These are phyloP conservation scores for Lophotriccus pileatus DNA, from an alignment of 2,797 vertebrate species.

Conservation along the genomic window DNA sequence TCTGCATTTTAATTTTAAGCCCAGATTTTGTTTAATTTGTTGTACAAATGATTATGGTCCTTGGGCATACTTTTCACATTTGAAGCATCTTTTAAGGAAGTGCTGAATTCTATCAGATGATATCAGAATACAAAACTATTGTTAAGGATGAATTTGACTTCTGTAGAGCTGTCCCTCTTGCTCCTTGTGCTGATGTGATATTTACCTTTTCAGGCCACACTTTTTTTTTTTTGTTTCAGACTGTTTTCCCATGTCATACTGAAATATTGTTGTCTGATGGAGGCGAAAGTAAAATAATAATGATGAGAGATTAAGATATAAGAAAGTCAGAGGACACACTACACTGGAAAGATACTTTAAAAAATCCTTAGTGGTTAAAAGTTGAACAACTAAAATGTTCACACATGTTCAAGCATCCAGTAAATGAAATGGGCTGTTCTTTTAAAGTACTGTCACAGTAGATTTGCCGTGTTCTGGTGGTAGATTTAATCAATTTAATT, in stretches of 20 bases:
- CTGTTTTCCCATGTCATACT: neutral
- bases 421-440: neutral
- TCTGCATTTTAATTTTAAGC: neutral
- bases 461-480: neutral
- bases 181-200: neutral
- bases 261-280: neutral
- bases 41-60: fast-evolving
- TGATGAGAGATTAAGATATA: neutral
- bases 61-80: neutral
- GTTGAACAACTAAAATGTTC: neutral
- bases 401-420: neutral
- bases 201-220: neutral
- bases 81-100: neutral
- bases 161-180: neutral
- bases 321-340: neutral
- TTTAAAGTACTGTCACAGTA: neutral
- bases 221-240: neutral
- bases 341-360: neutral
- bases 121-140: neutral
- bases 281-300: neutral
- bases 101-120: neutral
- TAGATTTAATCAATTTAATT: neutral
- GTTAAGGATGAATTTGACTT: neutral
- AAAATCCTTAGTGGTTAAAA: neutral
- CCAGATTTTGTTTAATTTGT: neutral